phyloP scores from a whole-genome alignment of 2,113 vertebrate genomes.

The Strix uralensis region DNA sequence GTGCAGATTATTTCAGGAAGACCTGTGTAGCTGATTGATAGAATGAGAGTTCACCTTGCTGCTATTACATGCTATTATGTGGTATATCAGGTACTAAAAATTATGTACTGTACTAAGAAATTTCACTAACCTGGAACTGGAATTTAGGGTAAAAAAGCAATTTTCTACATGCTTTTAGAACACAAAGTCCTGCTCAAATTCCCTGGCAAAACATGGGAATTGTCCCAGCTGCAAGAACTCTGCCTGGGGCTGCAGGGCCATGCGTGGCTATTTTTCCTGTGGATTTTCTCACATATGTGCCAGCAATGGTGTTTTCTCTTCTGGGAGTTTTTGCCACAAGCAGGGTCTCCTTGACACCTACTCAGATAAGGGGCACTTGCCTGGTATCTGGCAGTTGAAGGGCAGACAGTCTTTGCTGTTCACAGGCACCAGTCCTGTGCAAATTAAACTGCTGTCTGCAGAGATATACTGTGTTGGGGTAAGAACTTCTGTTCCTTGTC shows the following conservation, averaged over 20 bases:
- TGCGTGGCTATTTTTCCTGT: accelerated
- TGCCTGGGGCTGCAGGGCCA: accelerated
- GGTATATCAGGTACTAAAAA: background rate
- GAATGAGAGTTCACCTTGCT: background rate
- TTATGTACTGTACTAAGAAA: background rate
- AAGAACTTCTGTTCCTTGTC: background rate
- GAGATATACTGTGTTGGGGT: accelerated
- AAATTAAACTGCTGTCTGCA: background rate
- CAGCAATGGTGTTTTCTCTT: background rate
- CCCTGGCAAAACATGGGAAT: background rate
- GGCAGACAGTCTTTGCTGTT: background rate
- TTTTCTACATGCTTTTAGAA: background rate
- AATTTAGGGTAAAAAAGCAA: background rate
- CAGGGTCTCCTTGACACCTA: background rate
- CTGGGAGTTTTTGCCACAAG: background rate
- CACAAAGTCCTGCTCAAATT: background rate
- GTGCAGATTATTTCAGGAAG: background rate
- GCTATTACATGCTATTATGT: background rate
- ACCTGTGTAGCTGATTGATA: background rate
- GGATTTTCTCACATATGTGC: background rate
- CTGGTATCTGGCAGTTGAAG: background rate
- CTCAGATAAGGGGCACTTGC: background rate
- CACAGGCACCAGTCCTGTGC: background rate
- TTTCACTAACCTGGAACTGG: background rate
- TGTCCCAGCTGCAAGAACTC: background rate